These are phyloP conservation scores for Balanococcus diminutus DNA, from an alignment of 2,888 invertebrate species.

Conservation along the genomic window DNA sequence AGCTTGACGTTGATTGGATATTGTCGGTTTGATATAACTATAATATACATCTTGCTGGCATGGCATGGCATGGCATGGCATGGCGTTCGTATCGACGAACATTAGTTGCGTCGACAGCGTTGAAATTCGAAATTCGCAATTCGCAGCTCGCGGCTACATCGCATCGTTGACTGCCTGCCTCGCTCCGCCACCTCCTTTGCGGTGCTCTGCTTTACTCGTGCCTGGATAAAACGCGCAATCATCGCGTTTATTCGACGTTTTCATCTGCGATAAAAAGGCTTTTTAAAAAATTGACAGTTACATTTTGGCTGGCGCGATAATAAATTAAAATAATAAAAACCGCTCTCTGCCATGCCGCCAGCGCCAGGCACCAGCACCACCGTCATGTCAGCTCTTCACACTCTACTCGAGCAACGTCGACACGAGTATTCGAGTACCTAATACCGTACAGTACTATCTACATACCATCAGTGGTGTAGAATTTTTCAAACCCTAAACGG, in stretches of 20 bases:
- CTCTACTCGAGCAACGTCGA: too few relatives aligned
- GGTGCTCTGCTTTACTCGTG: too few relatives aligned
- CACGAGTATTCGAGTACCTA: too few relatives aligned
- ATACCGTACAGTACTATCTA: too few relatives aligned
- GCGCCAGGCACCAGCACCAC: too few relatives aligned
- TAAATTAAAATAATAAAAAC: constrained; percentile 26
- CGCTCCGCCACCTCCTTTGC: not conserved
- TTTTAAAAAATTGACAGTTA: not conserved
- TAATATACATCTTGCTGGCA: not conserved
- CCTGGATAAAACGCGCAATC: not conserved
- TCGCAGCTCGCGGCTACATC: not conserved
- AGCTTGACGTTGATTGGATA: constrained; percentile 22
- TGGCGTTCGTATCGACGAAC: not conserved
- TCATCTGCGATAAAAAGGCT: constrained; percentile 7
- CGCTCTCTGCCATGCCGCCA: too few relatives aligned
- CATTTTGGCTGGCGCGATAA: not conserved
- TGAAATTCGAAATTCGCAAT: not conserved
- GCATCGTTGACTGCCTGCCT: not conserved
- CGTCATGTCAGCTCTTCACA: too few relatives aligned
- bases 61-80: too few relatives aligned
- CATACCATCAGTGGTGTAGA: too few relatives aligned
- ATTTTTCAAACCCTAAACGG: too few relatives aligned
- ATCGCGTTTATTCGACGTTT: constrained; percentile 12
- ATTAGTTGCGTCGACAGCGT: not conserved
- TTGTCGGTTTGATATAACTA: not conserved